These are phyloP conservation scores for Hoplostethus atlanticus DNA, from an alignment of 2,797 vertebrate species.

Conservation along the genomic window DNA sequence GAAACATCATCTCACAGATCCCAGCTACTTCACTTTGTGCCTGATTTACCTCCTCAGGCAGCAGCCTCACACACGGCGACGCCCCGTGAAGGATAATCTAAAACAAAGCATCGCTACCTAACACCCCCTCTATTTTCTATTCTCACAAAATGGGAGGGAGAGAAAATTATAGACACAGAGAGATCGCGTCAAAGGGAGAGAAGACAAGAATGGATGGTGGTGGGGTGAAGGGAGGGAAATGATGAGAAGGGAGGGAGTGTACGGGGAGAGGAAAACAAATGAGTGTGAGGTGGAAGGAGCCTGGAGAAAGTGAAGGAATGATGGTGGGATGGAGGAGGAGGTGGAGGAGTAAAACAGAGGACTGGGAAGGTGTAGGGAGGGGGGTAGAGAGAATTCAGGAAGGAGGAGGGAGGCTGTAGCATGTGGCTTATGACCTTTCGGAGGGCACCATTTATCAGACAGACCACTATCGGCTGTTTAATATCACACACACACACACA, in stretches of 20 bases:
- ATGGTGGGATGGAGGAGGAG: too few species aligned
- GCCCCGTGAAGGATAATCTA: too few species aligned
- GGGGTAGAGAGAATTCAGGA: neutral
- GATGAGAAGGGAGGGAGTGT: neutral
- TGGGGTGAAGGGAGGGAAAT: neutral
- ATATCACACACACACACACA: conserved; percentile 9
- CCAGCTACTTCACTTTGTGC: too few species aligned
- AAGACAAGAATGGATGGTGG: neutral
- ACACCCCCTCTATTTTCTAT: too few species aligned
- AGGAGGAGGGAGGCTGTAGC: conserved; percentile 11
- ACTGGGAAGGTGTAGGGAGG: neutral
- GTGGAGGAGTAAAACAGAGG: too few species aligned
- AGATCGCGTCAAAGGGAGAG: neutral
- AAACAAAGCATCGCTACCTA: too few species aligned
- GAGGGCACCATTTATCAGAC: conserved; percentile 58
- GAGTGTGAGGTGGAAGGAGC: conserved; percentile 7
- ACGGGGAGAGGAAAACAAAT: neutral
- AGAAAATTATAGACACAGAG: neutral
- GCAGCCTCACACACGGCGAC: too few species aligned
- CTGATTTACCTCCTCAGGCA: too few species aligned
- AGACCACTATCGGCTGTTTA: conserved; percentile 37
- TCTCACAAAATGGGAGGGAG: neutral
- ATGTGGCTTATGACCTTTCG: conserved; percentile 68
- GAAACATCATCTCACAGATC: too few species aligned
- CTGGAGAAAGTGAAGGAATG: neutral